Evolutionary conservation across 2,888 invertebrate species (phyloP).

Genomic region (Andrena haemorrhoa): DNA sequence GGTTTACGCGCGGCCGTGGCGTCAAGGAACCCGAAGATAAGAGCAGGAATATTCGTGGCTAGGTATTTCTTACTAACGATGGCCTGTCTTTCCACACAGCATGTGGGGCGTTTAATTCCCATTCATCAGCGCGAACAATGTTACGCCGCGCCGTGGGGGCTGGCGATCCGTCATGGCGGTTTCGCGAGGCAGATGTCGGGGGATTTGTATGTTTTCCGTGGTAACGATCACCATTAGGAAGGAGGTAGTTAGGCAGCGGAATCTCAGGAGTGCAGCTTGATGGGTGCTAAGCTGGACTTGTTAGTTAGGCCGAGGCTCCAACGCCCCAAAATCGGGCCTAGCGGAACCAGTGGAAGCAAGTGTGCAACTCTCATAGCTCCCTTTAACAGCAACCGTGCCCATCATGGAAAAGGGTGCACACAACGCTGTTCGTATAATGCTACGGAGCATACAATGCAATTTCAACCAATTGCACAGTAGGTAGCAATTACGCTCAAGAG

Average conservation of each 20-base stretch:
- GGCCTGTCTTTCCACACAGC: slow-evolving; percentile 28
- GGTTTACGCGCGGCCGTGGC: slow-evolving; percentile 22
- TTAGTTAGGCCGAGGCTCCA: too few relatives aligned
- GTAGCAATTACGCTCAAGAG: slow-evolving; percentile 44
- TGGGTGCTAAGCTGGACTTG: neutral
- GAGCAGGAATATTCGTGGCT: slow-evolving; percentile 25
- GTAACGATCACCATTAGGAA: neutral
- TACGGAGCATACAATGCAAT: slow-evolving; percentile 59
- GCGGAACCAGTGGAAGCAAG: neutral
- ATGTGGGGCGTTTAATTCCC: slow-evolving; percentile 49
- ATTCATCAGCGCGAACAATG: slow-evolving; percentile 37
- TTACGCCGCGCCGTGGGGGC: slow-evolving; percentile 29
- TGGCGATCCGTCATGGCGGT: slow-evolving; percentile 2
- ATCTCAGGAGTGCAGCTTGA: neutral
- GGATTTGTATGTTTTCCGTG: neutral
- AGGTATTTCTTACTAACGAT: slow-evolving; percentile 51
- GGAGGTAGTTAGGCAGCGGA: neutral
- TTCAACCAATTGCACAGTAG: slow-evolving; percentile 56
- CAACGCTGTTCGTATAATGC: slow-evolving; percentile 41
- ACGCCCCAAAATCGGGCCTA: too few relatives aligned
- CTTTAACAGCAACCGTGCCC: slow-evolving; percentile 6
- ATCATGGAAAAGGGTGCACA: slow-evolving; percentile 53
- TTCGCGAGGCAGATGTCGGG: slow-evolving; percentile 1
- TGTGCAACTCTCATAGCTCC: slow-evolving; percentile 2
- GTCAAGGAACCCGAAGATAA: slow-evolving; percentile 33